Percentiles rank a stretch among this genome's conserved stretches.
Evolutionary conservation across 2,113 vertebrate species (phyloP).

Genomic region (Chlamydotis undulata): DNA sequence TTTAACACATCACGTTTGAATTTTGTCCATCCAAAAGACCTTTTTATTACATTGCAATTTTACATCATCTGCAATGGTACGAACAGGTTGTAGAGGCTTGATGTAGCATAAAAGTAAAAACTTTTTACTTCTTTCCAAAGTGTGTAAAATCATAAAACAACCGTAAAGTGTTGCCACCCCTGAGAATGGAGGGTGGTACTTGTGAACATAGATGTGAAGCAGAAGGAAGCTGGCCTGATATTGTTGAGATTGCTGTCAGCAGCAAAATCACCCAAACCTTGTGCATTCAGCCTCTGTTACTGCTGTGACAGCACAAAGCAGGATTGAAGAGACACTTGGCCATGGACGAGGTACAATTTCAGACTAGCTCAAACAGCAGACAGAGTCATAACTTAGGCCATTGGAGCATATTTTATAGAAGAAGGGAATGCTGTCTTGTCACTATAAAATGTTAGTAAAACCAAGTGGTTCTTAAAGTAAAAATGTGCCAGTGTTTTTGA

Average conservation of each 20-base stretch:
- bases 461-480: neutral
- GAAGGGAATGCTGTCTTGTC: neutral
- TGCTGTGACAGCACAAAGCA: constrained; percentile 61
- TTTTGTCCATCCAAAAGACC: neutral
- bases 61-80: neutral
- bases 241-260: neutral
- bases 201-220: neutral
- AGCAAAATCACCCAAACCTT: constrained; percentile 47
- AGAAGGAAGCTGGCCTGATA: neutral
- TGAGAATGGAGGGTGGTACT: neutral
- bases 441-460: neutral
- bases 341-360: constrained; percentile 22
- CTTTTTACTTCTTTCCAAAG: neutral
- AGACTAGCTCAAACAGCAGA: neutral
- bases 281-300: constrained; percentile 31
- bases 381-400: constrained; percentile 51
- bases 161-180: neutral
- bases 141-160: neutral
- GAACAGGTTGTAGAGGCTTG: neutral
- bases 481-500: neutral
- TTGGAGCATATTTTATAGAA: constrained; percentile 37
- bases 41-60: neutral
- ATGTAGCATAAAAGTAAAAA: neutral
- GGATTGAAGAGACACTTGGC: constrained; percentile 58
- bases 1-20: neutral